A percentile compares a stretch with the other conserved stretches of the same genome.
Conservation (phyloP, 64 coral and sea anemone species). For the Actinia equina region DNA sequence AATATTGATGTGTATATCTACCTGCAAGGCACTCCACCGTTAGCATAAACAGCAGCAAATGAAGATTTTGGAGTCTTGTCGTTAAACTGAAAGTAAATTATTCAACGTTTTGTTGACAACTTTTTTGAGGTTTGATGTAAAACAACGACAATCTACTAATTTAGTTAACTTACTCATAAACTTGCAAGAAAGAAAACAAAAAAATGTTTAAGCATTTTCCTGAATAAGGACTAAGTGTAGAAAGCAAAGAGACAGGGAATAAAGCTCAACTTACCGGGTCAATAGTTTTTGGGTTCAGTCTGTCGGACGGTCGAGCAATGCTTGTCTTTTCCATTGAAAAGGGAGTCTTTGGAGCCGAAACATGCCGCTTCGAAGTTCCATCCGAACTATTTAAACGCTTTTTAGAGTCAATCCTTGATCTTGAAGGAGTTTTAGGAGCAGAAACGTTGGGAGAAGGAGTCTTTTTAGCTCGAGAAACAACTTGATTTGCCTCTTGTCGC, state of each 20-base stretch:
- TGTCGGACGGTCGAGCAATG: constrained; percentile 71
- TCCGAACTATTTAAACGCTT: constrained; percentile 76
- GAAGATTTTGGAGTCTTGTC: constrained; percentile 82
- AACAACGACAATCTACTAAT: not conserved
- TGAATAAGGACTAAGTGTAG: not conserved
- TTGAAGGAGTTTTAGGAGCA: constrained; percentile 37
- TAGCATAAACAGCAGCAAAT: constrained; percentile 92
- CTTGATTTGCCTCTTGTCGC: constrained; percentile 34
- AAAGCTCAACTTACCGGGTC: constrained; percentile 67
- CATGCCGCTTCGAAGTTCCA: constrained; percentile 57
- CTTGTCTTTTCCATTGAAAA: constrained; percentile 38
- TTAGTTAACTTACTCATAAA: not conserved
- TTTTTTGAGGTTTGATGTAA: not conserved
- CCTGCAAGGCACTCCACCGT: constrained; percentile 93
- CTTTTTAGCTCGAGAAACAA: constrained; percentile 58
- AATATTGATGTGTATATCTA: not conserved
- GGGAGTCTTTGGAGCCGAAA: constrained; percentile 28
- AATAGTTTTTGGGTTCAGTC: constrained; percentile 89
- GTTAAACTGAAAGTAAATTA: constrained; percentile 71
- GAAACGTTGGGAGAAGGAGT: constrained; percentile 47
- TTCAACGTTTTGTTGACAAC: not conserved
- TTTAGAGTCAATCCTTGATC: constrained; percentile 32
- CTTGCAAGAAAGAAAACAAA: not conserved
- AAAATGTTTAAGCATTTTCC: too few species aligned
- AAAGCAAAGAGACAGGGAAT: not conserved